Evolutionary conservation across 1,140 invertebrate species (phyloP).

Genomic region (Triops cancriformis): DNA sequence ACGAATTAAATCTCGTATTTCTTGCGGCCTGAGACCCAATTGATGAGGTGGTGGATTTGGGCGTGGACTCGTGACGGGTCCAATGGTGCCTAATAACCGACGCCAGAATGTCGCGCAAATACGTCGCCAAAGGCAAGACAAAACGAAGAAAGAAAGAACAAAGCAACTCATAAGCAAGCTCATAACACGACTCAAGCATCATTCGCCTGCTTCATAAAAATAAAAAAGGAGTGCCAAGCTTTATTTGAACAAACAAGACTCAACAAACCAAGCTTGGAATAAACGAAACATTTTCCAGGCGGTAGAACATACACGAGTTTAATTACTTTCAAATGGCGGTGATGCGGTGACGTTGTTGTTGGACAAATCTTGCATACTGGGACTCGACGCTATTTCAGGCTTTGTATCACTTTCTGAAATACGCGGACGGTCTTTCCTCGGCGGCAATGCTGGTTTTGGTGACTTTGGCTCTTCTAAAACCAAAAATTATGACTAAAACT

Average conservation of each 20-base stretch:
- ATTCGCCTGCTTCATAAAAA: too few relatives aligned
- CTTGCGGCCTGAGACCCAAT: slow-evolving; percentile 25
- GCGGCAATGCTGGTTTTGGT: slow-evolving; percentile 24
- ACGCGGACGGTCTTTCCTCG: slow-evolving; percentile 16
- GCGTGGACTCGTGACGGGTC: not conserved
- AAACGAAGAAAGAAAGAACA: slow-evolving; percentile 15
- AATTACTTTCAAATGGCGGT: not conserved
- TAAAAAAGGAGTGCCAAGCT: too few relatives aligned
- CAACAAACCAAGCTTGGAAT: too few relatives aligned
- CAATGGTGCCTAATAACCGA: not conserved
- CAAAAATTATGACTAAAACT: too few relatives aligned
- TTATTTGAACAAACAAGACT: too few relatives aligned
- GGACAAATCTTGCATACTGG: not conserved
- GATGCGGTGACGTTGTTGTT: not conserved
- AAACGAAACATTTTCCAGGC: too few relatives aligned
- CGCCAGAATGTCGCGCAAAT: slow-evolving; percentile 10
- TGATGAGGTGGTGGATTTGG: slow-evolving; percentile 16
- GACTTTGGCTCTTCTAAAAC: not conserved
- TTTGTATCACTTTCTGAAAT: slow-evolving; percentile 2
- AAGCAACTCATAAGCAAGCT: slow-evolving; percentile 7
- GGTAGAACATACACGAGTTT: not conserved
- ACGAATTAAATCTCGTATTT: slow-evolving; percentile 27
- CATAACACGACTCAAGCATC: too few relatives aligned
- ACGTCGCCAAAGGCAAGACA: slow-evolving; percentile 2
- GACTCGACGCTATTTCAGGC: not conserved